Base-by-base conservation (phyloP, 2,113 vertebrate genomes). In the Pygoscelis antarcticus region DNA sequence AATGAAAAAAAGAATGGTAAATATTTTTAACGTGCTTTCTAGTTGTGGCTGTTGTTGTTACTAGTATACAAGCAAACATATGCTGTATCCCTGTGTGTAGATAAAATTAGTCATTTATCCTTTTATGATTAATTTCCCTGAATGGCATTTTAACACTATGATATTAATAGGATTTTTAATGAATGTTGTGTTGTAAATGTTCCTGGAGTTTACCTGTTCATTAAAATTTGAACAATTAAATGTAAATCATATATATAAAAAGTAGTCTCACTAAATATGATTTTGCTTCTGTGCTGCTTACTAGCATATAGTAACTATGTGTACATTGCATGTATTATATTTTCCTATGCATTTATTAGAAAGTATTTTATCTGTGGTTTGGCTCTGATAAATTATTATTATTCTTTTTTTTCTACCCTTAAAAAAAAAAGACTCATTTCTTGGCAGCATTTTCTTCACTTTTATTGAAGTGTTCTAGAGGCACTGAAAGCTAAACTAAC, bases 361-460 rank as follows among this genome's bases (percentile, higher is more conserved):
- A 95, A 76, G 15, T 61, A 65, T 75, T 93, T 91, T 89, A 44
- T 76, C 51, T 84, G 12, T 61, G 44, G 4, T 94, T 96, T 96
- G 47, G 65, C 40, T 94, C 29, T 68, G 40, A 55, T 84, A 96
- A 49, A 34, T 66, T 81, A 19, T 61, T 93, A 10, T 71, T 93
- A 10, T 71, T 91, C 11, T 85, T 96, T 57, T 85, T 68, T 32
- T 36, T 38, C 7, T 44, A n/a, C 2, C 2, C 25, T 38, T 40
- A 22, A 38, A 76, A 71, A 86, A 91, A 94, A n/a, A 30, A 36
- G 40, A 74, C 83, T 86, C 1, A 11, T 61, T 97, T 89, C 68
- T 69, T 62, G 82, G 44, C 30, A 96, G 40, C 47, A 83, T 57
- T 95, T 97, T 95, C 61, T 87, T 94, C 42, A 29, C 22, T 83